phyloP scores from a whole-genome alignment of 2,797 vertebrate species.

The Heterohyrax brucei region DNA sequence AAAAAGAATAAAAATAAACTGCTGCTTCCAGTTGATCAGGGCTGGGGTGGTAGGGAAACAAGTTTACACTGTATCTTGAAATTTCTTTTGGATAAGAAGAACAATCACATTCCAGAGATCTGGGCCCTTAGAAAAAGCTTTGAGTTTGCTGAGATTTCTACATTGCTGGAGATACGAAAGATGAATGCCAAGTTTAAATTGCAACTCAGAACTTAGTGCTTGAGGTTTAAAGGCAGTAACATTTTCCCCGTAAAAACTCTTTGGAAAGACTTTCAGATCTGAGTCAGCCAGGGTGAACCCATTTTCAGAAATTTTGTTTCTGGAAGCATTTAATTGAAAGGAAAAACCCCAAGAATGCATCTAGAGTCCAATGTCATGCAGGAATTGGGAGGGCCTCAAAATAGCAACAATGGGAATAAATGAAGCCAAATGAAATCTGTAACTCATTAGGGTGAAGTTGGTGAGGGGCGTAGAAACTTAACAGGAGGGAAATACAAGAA shows the following conservation, averaged over 20 bases:
- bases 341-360: constrained; percentile 85
- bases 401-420: constrained; percentile 80
- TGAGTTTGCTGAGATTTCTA: constrained; percentile 48
- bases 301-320: constrained; percentile 85
- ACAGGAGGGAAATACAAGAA: constrained; percentile 59
- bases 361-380: constrained; percentile 79
- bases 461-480: constrained; percentile 78
- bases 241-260: constrained; percentile 84
- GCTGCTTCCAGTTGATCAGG: constrained; percentile 52
- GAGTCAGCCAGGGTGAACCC: constrained; percentile 86
- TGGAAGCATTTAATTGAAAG: constrained; percentile 88
- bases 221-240: constrained; percentile 64
- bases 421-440: constrained; percentile 86
- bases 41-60: neutral
- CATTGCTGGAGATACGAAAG: constrained; percentile 64
- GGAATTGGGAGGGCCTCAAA: constrained; percentile 65
- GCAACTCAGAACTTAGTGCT: constrained; percentile 66
- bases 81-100: constrained; percentile 57
- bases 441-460: constrained; percentile 80
- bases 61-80: constrained; percentile 63
- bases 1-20: constrained; percentile 68
- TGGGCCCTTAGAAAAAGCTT: constrained; percentile 35
- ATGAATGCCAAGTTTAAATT: constrained; percentile 74
- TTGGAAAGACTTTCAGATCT: constrained; percentile 82
- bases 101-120: constrained; percentile 52